Evolutionary conservation across 2,888 invertebrate genomes (phyloP).

Genomic region (Stegana nigrithorax): DNA sequence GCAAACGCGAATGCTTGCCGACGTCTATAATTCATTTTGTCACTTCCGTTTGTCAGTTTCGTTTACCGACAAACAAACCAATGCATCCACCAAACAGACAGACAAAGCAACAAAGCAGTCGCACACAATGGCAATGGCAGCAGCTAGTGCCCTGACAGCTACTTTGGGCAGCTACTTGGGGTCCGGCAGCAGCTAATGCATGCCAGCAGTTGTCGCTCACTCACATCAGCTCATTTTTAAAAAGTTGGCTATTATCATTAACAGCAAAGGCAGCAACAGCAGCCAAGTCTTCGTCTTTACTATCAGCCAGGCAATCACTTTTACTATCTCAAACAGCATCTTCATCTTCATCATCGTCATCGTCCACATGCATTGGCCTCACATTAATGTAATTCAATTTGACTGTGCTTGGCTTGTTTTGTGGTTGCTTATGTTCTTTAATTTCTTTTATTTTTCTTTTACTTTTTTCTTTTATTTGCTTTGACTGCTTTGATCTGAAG

Average conservation of each 20-base stretch:
- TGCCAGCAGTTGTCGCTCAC: not conserved
- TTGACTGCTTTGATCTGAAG: too few species aligned
- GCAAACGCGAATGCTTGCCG: not conserved
- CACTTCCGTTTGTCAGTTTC: conserved; percentile 35
- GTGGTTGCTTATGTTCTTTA: not conserved
- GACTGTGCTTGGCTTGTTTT: not conserved
- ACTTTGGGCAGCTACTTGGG: not conserved
- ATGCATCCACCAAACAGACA: too few species aligned
- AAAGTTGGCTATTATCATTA: not conserved
- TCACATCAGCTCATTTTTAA: not conserved
- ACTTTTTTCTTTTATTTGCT: too few species aligned
- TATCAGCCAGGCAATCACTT: too few species aligned
- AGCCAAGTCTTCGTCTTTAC: too few species aligned
- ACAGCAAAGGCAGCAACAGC: not conserved
- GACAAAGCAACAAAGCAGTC: not conserved
- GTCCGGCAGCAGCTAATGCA: not conserved
- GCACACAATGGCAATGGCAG: not conserved
- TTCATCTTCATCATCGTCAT: conserved; percentile 1
- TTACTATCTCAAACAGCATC: not conserved
- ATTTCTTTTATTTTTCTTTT: too few species aligned
- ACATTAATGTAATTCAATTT: conserved; percentile 61
- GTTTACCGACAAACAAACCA: conserved; percentile 6
- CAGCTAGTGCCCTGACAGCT: too few species aligned
- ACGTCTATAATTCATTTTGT: conserved; percentile 52
- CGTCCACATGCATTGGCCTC: conserved; percentile 52